Base-by-base conservation (phyloP, 2,797 vertebrate genomes). In the Rhabdophis nuchalis region DNA sequence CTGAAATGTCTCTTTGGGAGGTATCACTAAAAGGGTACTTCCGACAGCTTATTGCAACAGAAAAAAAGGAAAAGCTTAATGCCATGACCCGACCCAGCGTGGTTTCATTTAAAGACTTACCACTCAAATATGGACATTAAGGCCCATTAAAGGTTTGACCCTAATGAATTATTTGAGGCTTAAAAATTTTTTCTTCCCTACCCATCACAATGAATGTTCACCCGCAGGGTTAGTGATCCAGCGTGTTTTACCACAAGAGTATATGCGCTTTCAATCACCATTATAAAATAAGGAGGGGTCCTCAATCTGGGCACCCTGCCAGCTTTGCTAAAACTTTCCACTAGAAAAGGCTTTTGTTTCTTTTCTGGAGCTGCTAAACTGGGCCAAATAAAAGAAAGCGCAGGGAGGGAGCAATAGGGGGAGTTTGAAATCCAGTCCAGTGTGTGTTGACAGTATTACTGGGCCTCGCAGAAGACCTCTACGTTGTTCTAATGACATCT, bases 301-400 rank as follows among this genome's bases (percentile, higher is more conserved):
- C 97, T 97, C 97, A 98, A 96, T 96, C 95, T 91, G 96, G 99
- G 98, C 98, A 95, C 10, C 2, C 14, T 0, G 98, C 99, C 99
- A 99, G 97, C 95, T 98, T 89, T 97, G 97, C 98, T 98, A 98
- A 99, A 98, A 98, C 96, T 99, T 99, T 99, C 99, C 99, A 98
- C 98, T 98, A 99, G 98, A 98, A 98, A 98, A 98, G 97, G 96
- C 97, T 97, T 94, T 97, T 98, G 97, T 98, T 98, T 97, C 41
- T 97, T 97, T 97, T 96, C 94, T 97, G 95, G 96, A 96, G 95
- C 95, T 92, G 96, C 8, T 20, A 85, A 68, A 94, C 96, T 94
- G 92, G 89, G 96, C 92, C 93, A 95, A 94, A 95, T 96, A 94
- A 89, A 93, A 94, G 94, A 89, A 90, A 95, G 20, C 6, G 11